These are phyloP conservation scores for Phaetusa simplex DNA, from an alignment of 2,113 vertebrate genomes.

Conservation along the genomic window DNA sequence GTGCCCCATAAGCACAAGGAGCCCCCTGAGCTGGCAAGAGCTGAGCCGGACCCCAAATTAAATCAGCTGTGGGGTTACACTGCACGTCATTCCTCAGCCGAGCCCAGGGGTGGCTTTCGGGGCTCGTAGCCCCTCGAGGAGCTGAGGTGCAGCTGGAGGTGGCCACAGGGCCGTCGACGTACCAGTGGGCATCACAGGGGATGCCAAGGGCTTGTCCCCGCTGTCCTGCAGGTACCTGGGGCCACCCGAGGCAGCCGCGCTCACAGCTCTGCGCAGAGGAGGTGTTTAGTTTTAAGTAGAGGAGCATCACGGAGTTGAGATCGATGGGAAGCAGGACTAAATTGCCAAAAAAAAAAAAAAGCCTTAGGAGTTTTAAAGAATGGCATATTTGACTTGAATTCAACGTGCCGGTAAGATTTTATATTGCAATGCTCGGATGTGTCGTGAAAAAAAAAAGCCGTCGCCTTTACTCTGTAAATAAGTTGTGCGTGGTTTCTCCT, in stretches of 20 bases:
- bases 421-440: neutral
- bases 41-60: neutral
- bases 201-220: neutral
- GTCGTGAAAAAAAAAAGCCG: neutral
- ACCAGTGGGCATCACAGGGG: neutral
- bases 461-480: neutral
- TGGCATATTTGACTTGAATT: neutral
- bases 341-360: neutral
- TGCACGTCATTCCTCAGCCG: neutral
- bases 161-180: rapidly evolving
- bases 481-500: neutral
- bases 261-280: neutral
- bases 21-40: neutral
- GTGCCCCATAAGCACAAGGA: neutral
- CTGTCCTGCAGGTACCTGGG: neutral
- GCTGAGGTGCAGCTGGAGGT: neutral
- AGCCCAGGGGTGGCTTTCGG: neutral
- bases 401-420: neutral
- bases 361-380: neutral
- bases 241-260: rapidly evolving
- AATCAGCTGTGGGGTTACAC: rapidly evolving
- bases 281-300: neutral
- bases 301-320: rapidly evolving
- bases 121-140: rapidly evolving
- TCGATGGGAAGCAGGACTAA: neutral